A percentile compares a stretch with the other conserved stretches of the same genome.
Conservation (phyloP, 1,140 invertebrate genomes). For the Penaeus chinensis region DNA sequence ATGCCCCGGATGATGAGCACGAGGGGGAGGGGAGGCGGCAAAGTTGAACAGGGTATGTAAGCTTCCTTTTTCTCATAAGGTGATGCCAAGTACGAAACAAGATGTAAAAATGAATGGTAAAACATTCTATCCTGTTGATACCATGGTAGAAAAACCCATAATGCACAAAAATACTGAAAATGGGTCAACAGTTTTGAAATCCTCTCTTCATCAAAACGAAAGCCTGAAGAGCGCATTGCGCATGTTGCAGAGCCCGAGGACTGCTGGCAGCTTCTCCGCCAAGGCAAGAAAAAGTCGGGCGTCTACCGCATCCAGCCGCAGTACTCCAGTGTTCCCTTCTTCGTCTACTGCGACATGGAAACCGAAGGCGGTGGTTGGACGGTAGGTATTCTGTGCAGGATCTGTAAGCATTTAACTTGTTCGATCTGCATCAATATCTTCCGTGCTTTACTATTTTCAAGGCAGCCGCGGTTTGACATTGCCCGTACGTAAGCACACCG, state of each 20-base stretch:
- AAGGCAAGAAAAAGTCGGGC: slow-evolving; percentile 66
- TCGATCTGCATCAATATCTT: background rate
- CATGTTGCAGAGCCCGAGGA: slow-evolving; percentile 63
- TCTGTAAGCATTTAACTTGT: background rate
- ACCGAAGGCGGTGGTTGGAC: slow-evolving; percentile 75
- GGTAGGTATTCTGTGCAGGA: slow-evolving; percentile 63
- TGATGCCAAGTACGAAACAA: too few species aligned
- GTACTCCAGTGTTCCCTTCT: slow-evolving; percentile 69
- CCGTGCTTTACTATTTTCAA: background rate
- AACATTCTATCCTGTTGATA: too few species aligned
- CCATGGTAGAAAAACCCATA: too few species aligned
- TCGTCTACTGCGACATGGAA: slow-evolving; percentile 75
- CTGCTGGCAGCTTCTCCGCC: slow-evolving; percentile 65
- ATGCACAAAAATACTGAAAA: too few species aligned
- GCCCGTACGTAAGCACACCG: too few species aligned
- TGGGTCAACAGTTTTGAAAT: too few species aligned
- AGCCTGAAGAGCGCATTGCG: too few species aligned
- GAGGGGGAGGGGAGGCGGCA: background rate
- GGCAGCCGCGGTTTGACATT: too few species aligned
- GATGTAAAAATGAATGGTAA: too few species aligned
- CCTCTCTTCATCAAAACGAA: too few species aligned
- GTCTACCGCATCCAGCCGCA: slow-evolving; percentile 68
- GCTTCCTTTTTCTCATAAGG: too few species aligned
- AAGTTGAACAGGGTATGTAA: background rate
- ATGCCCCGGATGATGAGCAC: background rate